Conservation (phyloP, 2,888 invertebrate species). For the Caenorhabditis afra region DNA sequence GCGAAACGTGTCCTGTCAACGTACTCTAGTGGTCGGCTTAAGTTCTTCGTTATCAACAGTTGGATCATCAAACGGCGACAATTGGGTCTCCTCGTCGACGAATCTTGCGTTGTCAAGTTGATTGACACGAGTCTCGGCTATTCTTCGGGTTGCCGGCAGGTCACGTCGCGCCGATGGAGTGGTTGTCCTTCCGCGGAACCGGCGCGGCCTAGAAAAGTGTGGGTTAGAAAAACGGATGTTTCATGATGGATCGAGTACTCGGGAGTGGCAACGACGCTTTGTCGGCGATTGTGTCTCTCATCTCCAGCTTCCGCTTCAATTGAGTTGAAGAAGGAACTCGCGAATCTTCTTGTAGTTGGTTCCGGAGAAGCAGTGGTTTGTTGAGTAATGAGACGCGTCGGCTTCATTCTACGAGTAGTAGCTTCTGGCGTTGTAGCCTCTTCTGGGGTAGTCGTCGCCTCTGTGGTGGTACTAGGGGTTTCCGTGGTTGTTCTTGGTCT, state of each 20-base stretch:
- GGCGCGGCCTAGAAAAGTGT: constrained; percentile 24
- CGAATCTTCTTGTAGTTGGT: constrained; percentile 38
- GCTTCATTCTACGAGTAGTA: constrained; percentile 3
- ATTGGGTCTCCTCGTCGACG: constrained; percentile 69
- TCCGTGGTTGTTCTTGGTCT: constrained; percentile 37
- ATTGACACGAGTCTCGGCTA: constrained; percentile 38
- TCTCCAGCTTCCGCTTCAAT: constrained; percentile 26
- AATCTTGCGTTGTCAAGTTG: constrained; percentile 67
- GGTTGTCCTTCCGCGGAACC: constrained; percentile 58
- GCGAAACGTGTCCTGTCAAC: background rate
- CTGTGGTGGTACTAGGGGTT: constrained; percentile 34
- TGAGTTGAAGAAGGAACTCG: constrained; percentile 47
- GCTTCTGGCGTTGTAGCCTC: constrained; percentile 17
- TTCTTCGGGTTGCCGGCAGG: constrained; percentile 54
- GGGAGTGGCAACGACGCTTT: constrained; percentile 15
- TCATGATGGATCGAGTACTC: constrained; percentile 17
- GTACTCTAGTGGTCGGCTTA: constrained; percentile 42
- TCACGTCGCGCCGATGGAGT: constrained; percentile 65
- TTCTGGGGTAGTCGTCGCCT: constrained; percentile 9
- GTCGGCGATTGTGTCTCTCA: background rate
- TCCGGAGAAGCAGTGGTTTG: constrained; percentile 16
- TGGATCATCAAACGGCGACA: constrained; percentile 70
- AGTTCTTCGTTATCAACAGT: constrained; percentile 25
- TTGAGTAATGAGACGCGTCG: background rate
- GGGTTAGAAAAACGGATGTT: constrained; percentile 2